Conservation (phyloP, 2,113 vertebrate species). For the Pelecanus crispus region DNA sequence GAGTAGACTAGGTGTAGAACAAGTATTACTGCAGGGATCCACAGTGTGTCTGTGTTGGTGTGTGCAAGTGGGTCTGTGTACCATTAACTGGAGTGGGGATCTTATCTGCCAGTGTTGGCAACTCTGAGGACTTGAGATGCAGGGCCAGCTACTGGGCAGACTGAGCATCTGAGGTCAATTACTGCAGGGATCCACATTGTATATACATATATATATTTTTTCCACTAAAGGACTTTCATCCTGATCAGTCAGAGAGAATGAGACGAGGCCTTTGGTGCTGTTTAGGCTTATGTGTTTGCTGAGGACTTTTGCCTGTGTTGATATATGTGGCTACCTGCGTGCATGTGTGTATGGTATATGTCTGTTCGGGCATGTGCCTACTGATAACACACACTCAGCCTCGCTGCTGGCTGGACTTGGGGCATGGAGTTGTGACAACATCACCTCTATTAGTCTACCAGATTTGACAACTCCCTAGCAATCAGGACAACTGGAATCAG, state of each 20-base stretch:
- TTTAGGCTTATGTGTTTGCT: neutral
- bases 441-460: neutral
- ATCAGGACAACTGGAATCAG: neutral
- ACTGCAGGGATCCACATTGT: neutral
- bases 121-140: neutral
- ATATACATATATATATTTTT: neutral
- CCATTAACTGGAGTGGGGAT: too few relatives aligned
- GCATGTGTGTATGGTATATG: neutral
- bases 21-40: neutral
- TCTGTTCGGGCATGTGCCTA: neutral
- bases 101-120: neutral
- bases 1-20: neutral
- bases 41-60: neutral
- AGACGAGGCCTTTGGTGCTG: accelerated
- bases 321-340: neutral
- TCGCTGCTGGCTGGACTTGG: neutral
- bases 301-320: neutral
- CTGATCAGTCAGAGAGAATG: neutral
- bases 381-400: neutral
- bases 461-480: neutral
- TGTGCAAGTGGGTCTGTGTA: neutral
- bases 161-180: neutral
- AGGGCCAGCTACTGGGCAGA: neutral
- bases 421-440: neutral
- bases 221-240: neutral